Evolutionary conservation across 1,140 invertebrate genomes (phyloP).

Genomic region (Liolophura sinensis): DNA sequence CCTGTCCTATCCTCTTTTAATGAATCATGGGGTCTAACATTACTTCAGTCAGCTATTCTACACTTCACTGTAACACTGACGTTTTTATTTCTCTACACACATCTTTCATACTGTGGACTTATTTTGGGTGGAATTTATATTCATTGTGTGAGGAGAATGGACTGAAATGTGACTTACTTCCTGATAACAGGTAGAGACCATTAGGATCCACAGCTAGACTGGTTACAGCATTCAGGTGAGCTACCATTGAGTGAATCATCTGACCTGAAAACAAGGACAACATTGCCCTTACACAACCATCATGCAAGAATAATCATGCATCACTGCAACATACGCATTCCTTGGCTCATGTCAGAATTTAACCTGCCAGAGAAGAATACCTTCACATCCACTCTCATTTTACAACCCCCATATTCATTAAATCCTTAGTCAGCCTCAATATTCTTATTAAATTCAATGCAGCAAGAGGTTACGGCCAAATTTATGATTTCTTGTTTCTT

Average conservation of each 20-base stretch:
- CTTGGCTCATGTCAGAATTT: too few species aligned
- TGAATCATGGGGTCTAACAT: too few species aligned
- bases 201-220: slow-evolving; percentile 97
- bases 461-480: not conserved
- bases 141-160: too few species aligned
- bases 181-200: slow-evolving; percentile 96
- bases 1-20: too few species aligned
- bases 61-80: too few species aligned
- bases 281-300: not conserved
- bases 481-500: not conserved
- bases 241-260: slow-evolving; percentile 96
- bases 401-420: too few species aligned
- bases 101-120: too few species aligned
- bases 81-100: too few species aligned
- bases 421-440: too few species aligned
- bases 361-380: too few species aligned
- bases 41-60: too few species aligned
- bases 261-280: slow-evolving; percentile 63
- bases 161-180: slow-evolving; percentile 69
- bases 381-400: too few species aligned
- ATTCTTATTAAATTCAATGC: not conserved
- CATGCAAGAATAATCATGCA: not conserved
- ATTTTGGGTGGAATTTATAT: not conserved
- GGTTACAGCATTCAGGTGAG: slow-evolving; percentile 97
- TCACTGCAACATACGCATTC: slow-evolving; percentile 2